phyloP scores from a whole-genome alignment of 2,888 invertebrate genomes.

The Xiphydria camelus region DNA sequence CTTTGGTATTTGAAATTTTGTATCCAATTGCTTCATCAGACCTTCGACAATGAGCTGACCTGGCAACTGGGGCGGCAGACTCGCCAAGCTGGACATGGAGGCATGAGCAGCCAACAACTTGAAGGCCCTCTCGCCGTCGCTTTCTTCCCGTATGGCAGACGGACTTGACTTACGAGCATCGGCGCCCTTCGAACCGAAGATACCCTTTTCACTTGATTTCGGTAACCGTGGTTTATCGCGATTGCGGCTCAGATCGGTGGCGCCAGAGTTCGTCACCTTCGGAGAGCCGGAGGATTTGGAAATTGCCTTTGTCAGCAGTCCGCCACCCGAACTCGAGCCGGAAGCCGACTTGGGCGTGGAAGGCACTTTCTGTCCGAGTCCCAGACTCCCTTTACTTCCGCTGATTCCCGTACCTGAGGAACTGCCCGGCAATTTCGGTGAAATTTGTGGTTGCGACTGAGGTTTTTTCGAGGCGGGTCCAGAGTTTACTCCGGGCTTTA shows the following conservation, averaged over 20 bases:
- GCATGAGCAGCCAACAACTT: slow-evolving; percentile 64
- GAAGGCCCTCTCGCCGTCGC: slow-evolving; percentile 65
- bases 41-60: slow-evolving; percentile 72
- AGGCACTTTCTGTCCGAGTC: slow-evolving; percentile 42
- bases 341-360: slow-evolving; percentile 45
- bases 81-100: slow-evolving; percentile 58
- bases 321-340: slow-evolving; percentile 34
- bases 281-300: slow-evolving; percentile 62
- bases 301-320: slow-evolving; percentile 27
- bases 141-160: slow-evolving; percentile 67
- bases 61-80: slow-evolving; percentile 62
- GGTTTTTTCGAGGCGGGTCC: slow-evolving; percentile 85
- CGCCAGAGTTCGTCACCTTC: slow-evolving; percentile 60
- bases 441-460: slow-evolving; percentile 62
- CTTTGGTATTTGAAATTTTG: slow-evolving; percentile 88
- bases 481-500: slow-evolving; percentile 83
- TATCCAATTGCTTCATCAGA: slow-evolving; percentile 76
- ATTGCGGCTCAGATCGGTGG: slow-evolving; percentile 65
- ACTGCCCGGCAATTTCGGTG: slow-evolving; percentile 37
- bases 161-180: slow-evolving; percentile 71
- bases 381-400: slow-evolving; percentile 48
- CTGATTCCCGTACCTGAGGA: slow-evolving; percentile 31
- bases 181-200: slow-evolving; percentile 63
- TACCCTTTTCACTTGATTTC: slow-evolving; percentile 67
- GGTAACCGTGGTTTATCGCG: slow-evolving; percentile 67